phyloP scores from a whole-genome alignment of 2,797 vertebrate species.

The Iguana delicatissima region DNA sequence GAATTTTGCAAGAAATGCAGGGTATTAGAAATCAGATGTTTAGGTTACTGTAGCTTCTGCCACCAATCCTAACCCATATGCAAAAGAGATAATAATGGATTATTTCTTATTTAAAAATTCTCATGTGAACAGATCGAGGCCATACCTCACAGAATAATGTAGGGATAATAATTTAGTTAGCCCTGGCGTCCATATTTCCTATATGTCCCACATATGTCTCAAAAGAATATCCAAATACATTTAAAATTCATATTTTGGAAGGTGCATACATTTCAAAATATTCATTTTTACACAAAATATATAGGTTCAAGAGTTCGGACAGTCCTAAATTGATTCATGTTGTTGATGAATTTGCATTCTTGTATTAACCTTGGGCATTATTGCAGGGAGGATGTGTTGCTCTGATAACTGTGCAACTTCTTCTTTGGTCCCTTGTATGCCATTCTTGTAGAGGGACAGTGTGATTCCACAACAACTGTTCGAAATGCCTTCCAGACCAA shows the following conservation, averaged over 20 bases:
- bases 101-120: background rate
- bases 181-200: background rate
- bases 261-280: background rate
- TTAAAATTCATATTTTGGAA: background rate
- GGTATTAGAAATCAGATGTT: conserved; percentile 26
- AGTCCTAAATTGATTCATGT: background rate
- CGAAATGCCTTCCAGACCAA: background rate
- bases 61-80: conserved; percentile 47
- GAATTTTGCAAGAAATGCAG: conserved; percentile 40
- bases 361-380: background rate
- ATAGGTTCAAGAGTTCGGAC: background rate
- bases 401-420: background rate
- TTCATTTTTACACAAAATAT: background rate
- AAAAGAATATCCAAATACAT: background rate
- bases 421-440: too few species aligned
- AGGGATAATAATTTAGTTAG: background rate
- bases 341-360: background rate
- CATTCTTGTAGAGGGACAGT: too few species aligned
- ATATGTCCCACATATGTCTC: background rate
- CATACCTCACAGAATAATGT: background rate
- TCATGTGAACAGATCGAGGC: too few species aligned
- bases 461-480: background rate
- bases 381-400: background rate
- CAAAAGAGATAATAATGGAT: conserved; percentile 36
- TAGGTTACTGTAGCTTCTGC: conserved; percentile 17